A percentile compares a stretch with the other conserved stretches of the same genome.
phyloP scores from a whole-genome alignment of 2,888 invertebrate species.

The Orthonychiurus folsomi region DNA sequence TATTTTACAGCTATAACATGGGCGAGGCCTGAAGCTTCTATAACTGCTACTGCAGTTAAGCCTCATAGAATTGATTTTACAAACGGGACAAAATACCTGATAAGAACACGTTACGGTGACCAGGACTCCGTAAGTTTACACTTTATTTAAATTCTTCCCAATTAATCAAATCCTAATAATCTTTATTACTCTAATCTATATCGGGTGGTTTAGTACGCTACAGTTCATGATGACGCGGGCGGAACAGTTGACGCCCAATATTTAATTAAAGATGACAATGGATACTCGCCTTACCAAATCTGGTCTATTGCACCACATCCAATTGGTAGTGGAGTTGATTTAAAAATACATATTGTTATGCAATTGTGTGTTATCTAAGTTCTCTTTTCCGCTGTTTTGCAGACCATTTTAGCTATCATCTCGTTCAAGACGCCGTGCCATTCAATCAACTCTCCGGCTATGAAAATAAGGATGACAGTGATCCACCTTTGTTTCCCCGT shows the following conservation, averaged over 20 bases:
- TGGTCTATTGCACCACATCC: not conserved
- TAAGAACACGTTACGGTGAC: not conserved
- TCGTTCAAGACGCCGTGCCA: not conserved
- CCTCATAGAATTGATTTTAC: too few relatives aligned
- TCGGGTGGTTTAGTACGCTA: not conserved
- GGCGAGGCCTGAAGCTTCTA: too few relatives aligned
- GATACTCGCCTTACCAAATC: not conserved
- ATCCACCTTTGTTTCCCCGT: not conserved
- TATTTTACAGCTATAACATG: not conserved
- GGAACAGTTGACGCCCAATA: not conserved
- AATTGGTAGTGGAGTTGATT: not conserved
- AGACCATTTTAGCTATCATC: not conserved
- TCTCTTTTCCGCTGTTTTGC: not conserved
- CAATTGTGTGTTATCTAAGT: too few relatives aligned
- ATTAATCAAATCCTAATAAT: not conserved
- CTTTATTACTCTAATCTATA: not conserved
- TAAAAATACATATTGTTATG: too few relatives aligned
- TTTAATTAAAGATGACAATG: not conserved
- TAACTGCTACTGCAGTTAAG: too few relatives aligned
- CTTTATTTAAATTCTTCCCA: not conserved
- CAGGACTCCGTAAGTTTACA: not conserved
- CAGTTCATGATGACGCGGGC: not conserved
- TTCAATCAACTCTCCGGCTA: not conserved
- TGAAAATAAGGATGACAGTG: not conserved
- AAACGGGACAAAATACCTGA: not conserved